Base-by-base conservation (phyloP, 2,888 invertebrate genomes). In the Elmis aenea region DNA sequence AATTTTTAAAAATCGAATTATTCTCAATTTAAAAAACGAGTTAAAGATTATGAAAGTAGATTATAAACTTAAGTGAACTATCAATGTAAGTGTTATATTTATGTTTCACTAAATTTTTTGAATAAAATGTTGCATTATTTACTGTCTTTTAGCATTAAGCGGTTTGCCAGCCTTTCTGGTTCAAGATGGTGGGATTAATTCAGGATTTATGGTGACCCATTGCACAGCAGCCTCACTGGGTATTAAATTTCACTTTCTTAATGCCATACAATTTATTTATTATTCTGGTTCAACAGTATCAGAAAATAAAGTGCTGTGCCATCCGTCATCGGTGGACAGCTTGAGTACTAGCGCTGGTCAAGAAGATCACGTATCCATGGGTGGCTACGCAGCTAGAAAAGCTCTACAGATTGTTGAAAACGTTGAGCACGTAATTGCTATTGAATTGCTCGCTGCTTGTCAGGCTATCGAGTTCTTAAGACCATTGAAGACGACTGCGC, bases 331-430 rank as follows among this genome's bases (percentile, higher is more conserved):
- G 2, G 77, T 78, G 13, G 81, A 81, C 61, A 77, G 77, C 13
- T 63, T 81, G 45, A 74, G 77, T 26, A 82, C 81, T 1, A 77
- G 76, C 50, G 80, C 77, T 12, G 79, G 77, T 5, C 79, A 79
- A 14, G 81, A 81, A 58, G 81, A 81, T 59, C 81, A 82, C 59
- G 81, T 81, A 23, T 78, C 78, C 5, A 81, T 81, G 81, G 81
- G 81, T 9, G 79, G 77, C 5, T 81, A 75, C 58, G 66, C 80
- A 1, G 80, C 81, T 2, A 59, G 81, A 42, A 81, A 81, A 60
- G 72, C 75, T 6, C 64, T 81, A 12, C 55, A 69, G 61, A 71
- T 73, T 18, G 64, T 73, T 6, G 69, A 70, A 48, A 72, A 73
- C 48, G 72, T 73, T n/a, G 72, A 73, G 48, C 38, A 66, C 60